A percentile compares a stretch with the other conserved stretches of the same genome.
Conservation (phyloP, 2,797 vertebrate genomes). For the Phaenicophaeus curvirostris region DNA sequence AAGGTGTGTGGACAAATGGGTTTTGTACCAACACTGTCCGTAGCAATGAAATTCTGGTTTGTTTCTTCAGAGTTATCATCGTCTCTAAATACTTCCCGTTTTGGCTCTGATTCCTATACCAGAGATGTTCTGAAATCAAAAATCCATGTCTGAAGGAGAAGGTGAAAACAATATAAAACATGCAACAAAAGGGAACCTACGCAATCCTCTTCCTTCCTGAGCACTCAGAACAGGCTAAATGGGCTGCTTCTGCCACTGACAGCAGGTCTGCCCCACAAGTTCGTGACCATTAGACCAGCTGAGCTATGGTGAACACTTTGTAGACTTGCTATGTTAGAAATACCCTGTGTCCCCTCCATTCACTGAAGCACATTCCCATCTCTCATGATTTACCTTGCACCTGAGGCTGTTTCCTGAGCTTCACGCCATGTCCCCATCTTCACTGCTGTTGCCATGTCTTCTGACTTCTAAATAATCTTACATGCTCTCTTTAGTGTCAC, state of each 20-base stretch:
- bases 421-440: neutral
- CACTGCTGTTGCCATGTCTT: neutral
- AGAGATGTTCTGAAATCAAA: neutral
- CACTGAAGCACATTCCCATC: neutral
- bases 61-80: neutral
- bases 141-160: neutral
- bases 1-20: neutral
- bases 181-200: fast-evolving
- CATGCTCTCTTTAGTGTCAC: neutral
- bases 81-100: neutral
- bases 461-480: neutral
- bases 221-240: neutral
- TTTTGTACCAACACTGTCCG: neutral
- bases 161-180: neutral
- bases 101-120: neutral
- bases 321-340: neutral
- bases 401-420: neutral
- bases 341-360: neutral
- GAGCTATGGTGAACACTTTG: neutral
- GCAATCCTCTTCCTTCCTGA: neutral
- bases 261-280: neutral
- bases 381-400: neutral
- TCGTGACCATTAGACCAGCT: neutral
- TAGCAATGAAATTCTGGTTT: neutral
- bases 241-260: neutral